Evolutionary conservation across 2,113 vertebrate genomes (phyloP).

Genomic region (Ranitomeya imitator): DNA sequence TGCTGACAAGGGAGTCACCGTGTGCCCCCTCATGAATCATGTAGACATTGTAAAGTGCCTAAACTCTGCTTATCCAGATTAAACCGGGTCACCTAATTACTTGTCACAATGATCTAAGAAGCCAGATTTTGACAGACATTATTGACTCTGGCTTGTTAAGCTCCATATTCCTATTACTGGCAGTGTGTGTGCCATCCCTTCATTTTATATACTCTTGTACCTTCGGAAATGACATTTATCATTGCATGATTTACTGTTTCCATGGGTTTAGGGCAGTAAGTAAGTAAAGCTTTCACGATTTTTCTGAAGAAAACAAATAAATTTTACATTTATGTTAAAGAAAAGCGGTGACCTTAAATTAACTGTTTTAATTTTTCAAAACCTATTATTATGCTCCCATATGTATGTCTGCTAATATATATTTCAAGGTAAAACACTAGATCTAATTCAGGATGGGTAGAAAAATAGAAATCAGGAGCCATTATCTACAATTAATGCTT

Average conservation of each 20-base stretch:
- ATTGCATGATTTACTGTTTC: not conserved
- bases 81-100: constrained; percentile 63
- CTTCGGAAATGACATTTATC: not conserved
- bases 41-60: constrained; percentile 52
- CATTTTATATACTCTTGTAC: not conserved
- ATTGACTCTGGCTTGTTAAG: constrained; percentile 67
- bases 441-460: no score
- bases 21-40: constrained; percentile 61
- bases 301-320: no score
- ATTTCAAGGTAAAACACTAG: no score
- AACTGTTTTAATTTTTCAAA: no score
- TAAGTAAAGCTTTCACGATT: no score
- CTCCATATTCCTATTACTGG: not conserved
- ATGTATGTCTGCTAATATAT: no score
- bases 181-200: not conserved
- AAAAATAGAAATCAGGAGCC: no score
- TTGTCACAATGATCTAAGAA: constrained; percentile 63
- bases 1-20: constrained; percentile 49
- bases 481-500: no score
- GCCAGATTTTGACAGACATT: constrained; percentile 65
- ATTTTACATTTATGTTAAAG: no score
- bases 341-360: no score
- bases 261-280: not conserved
- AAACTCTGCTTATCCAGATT: constrained; percentile 58
- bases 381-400: no score